Conservation (phyloP, 2,797 vertebrate genomes). For the Sus cebifrons region DNA sequence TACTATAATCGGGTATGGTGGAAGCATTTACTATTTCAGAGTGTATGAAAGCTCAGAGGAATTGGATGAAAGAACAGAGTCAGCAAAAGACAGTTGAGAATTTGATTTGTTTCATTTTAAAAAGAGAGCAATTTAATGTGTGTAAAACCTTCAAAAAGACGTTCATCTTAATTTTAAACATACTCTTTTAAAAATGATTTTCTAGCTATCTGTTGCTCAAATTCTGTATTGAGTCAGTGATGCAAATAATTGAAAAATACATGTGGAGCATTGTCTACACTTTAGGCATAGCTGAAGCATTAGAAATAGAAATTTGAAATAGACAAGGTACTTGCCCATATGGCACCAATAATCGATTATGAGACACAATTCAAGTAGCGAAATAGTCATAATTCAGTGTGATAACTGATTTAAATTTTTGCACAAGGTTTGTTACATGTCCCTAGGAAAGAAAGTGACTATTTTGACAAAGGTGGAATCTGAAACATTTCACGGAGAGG, state of each 20-base stretch:
- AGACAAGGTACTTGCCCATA: background rate
- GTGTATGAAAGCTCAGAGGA: background rate
- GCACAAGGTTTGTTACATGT: background rate
- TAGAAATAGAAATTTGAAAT: background rate
- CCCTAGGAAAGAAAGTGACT: background rate
- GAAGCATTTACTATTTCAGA: background rate
- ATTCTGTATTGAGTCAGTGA: background rate
- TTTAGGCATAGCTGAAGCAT: background rate
- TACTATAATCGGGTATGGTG: background rate
- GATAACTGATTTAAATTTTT: background rate
- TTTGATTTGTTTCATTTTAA: background rate
- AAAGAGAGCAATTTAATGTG: constrained; percentile 27
- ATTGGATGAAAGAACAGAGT: background rate
- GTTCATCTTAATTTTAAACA: background rate
- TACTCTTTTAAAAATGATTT: constrained; percentile 30
- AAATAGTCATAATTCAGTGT: constrained; percentile 13
- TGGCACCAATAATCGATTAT: background rate
- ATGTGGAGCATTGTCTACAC: background rate
- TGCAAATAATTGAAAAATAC: background rate
- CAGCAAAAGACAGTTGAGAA: background rate
- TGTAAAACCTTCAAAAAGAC: background rate
- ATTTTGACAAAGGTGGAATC: background rate
- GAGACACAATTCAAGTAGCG: background rate
- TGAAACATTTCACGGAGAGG: background rate
- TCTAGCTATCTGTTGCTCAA: constrained; percentile 19